These are phyloP conservation scores for Solenopsis invicta DNA, from an alignment of 1,140 invertebrate genomes.

Conservation along the genomic window DNA sequence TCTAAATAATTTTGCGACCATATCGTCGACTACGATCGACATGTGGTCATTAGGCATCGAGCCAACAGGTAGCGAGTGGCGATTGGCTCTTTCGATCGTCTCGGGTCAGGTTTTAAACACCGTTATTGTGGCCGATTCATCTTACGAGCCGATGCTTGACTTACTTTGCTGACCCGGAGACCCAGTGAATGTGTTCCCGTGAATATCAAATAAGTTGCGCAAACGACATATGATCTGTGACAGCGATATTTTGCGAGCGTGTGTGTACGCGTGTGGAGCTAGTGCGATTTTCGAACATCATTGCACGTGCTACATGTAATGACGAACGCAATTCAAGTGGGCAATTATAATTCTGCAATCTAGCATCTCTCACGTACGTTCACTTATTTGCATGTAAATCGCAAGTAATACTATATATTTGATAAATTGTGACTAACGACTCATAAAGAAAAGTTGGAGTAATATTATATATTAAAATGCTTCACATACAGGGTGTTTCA, in stretches of 20 bases:
- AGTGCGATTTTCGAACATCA: background rate
- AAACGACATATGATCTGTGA: constrained; percentile 12
- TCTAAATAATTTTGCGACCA: background rate
- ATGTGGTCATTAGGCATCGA: constrained; percentile 26
- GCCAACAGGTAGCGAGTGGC: background rate
- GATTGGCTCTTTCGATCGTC: constrained; percentile 61
- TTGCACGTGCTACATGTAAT: constrained; percentile 14
- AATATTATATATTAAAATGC: background rate
- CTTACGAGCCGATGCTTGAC: constrained; percentile 77
- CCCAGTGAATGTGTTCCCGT: constrained; percentile 81
- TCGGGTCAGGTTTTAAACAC: constrained; percentile 42
- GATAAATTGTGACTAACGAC: background rate
- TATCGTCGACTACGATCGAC: background rate
- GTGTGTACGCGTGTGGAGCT: background rate
- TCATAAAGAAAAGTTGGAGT: background rate
- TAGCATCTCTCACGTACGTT: background rate
- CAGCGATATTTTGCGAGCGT: background rate
- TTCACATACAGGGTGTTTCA: background rate
- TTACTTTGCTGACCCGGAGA: constrained; percentile 86
- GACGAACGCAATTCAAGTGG: background rate
- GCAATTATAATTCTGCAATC: constrained; percentile 9
- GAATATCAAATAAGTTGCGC: constrained; percentile 79
- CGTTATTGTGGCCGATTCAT: constrained; percentile 72
- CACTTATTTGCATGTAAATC: constrained; percentile 30
- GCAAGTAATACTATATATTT: background rate